Conservation (phyloP, 2,797 vertebrate genomes). For the Ctenochaetus hawaiiensis region DNA sequence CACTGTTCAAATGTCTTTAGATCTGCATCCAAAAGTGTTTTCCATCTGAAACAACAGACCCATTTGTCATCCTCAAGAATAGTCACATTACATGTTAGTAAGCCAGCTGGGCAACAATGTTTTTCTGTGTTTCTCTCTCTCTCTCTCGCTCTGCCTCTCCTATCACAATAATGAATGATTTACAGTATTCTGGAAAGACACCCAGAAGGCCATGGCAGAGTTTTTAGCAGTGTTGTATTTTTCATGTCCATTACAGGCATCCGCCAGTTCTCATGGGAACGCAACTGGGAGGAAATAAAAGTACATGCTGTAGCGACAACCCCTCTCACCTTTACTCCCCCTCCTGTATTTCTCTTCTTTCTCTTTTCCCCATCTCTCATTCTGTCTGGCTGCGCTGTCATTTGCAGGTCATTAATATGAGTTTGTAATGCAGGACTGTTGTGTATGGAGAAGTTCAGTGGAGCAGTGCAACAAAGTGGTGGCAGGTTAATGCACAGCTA, state of each 20-base stretch:
- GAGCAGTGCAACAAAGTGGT: conserved; percentile 37
- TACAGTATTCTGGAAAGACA: conserved; percentile 74
- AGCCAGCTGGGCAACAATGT: conserved; percentile 24
- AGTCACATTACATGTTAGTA: conserved; percentile 21
- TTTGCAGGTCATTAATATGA: conserved; percentile 52
- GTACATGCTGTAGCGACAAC: conserved; percentile 36
- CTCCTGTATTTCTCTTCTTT: conserved; percentile 4
- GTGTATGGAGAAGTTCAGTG: conserved; percentile 23
- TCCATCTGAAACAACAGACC: conserved; percentile 15
- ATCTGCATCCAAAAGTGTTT: neutral
- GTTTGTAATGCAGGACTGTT: conserved; percentile 33
- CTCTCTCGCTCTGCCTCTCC: conserved; percentile 24
- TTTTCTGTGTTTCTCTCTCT: conserved; percentile 28
- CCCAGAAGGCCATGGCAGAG: conserved; percentile 60
- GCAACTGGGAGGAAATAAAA: conserved; percentile 41
- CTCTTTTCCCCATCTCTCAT: neutral
- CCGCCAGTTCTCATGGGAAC: conserved; percentile 53
- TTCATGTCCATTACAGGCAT: conserved; percentile 82
- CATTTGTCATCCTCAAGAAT: conserved; percentile 30
- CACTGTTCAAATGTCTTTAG: conserved; percentile 26
- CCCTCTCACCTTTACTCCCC: conserved; percentile 8
- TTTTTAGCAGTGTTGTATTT: conserved; percentile 79
- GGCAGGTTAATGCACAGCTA: conserved; percentile 51
- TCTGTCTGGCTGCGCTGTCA: conserved; percentile 35
- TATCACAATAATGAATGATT: conserved; percentile 76